A percentile compares a stretch with the other conserved stretches of the same genome.
These are phyloP conservation scores for Eonycteris spelaea DNA, from an alignment of 2,113 vertebrate species.

Conservation along the genomic window DNA sequence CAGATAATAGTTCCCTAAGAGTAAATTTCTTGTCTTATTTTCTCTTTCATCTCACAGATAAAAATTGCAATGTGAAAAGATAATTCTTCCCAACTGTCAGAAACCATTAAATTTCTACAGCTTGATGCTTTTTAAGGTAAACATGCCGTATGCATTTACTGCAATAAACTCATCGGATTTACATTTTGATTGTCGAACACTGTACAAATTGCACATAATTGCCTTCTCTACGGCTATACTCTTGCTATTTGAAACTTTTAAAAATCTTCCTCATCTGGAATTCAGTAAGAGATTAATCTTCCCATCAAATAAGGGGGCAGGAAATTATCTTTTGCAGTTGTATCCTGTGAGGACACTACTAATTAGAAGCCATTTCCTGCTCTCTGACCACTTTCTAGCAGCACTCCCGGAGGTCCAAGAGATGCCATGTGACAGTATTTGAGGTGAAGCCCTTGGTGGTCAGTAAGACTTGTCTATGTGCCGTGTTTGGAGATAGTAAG, in stretches of 20 bases:
- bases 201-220: conserved; percentile 79
- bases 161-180: conserved; percentile 71
- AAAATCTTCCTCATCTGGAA: conserved; percentile 81
- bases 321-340: conserved; percentile 76
- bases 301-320: conserved; percentile 74
- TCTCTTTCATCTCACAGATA: conserved; percentile 56
- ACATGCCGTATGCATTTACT: conserved; percentile 60
- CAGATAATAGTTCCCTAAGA: conserved; percentile 57
- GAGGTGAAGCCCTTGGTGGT: conserved; percentile 38
- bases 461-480: neutral
- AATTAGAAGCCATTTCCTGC: conserved; percentile 79
- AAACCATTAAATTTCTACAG: conserved; percentile 65
- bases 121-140: conserved; percentile 73
- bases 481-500: conserved; percentile 19
- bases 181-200: conserved; percentile 76
- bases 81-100: conserved; percentile 69
- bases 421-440: conserved; percentile 15
- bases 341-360: conserved; percentile 73
- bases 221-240: conserved; percentile 69
- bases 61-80: conserved; percentile 70
- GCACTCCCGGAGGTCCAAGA: conserved; percentile 52
- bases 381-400: conserved; percentile 74
- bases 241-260: conserved; percentile 77
- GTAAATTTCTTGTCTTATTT: conserved; percentile 59
- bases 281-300: conserved; percentile 80